These are phyloP conservation scores for Corythaixoides concolor DNA, from an alignment of 2,113 vertebrate species.

Conservation along the genomic window DNA sequence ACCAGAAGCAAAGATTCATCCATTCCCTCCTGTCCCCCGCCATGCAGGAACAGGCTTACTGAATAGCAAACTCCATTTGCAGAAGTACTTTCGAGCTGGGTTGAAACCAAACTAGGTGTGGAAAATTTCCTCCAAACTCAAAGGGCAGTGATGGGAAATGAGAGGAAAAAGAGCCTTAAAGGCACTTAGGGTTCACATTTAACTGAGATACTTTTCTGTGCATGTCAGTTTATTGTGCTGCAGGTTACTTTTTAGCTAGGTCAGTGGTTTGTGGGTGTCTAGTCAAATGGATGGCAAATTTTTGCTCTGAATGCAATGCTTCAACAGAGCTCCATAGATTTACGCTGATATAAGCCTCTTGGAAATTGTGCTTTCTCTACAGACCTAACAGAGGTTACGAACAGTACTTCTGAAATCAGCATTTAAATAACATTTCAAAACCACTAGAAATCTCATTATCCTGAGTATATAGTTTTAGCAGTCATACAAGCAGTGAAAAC, in stretches of 20 bases:
- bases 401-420: constrained; percentile 40
- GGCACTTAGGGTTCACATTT: not conserved
- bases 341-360: not conserved
- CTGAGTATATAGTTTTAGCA: not conserved
- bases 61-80: not conserved
- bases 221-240: not conserved
- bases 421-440: constrained; percentile 60
- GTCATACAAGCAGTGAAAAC: constrained; percentile 9
- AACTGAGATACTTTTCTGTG: not conserved
- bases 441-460: constrained; percentile 29
- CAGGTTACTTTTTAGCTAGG: not conserved
- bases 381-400: not conserved
- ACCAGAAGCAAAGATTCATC: not conserved
- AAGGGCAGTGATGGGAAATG: not conserved
- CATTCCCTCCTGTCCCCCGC: no score
- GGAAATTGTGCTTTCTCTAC: constrained; percentile 20
- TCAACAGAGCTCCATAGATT: not conserved
- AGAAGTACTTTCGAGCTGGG: not conserved
- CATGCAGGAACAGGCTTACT: not conserved
- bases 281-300: not conserved
- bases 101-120: not conserved
- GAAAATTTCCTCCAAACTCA: not conserved
- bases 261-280: not conserved
- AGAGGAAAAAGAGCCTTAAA: not conserved
- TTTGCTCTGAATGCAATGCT: not conserved